Evolutionary conservation across 2,797 vertebrate genomes (phyloP).

Genomic region (Galago senegalensis): DNA sequence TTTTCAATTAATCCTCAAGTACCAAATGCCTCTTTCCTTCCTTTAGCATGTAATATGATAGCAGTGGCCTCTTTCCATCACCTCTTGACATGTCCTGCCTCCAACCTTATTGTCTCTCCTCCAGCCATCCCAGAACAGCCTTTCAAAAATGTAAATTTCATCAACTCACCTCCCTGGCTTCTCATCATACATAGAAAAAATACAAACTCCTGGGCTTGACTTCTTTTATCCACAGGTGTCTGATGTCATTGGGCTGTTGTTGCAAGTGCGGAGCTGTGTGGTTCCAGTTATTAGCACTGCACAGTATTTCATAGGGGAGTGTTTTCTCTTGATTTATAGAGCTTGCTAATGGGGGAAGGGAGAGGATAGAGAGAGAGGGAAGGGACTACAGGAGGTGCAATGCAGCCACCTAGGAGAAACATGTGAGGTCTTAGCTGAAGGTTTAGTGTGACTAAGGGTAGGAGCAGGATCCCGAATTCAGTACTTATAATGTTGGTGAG

Average conservation of each 20-base stretch:
- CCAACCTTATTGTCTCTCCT: background rate
- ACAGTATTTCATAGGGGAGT: background rate
- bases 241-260: slow-evolving; percentile 16
- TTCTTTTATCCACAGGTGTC: slow-evolving; percentile 46
- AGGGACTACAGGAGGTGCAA: background rate
- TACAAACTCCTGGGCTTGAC: slow-evolving; percentile 17
- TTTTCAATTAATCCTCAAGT: slow-evolving; percentile 74
- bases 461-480: background rate
- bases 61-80: slow-evolving; percentile 59
- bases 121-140: slow-evolving; percentile 1
- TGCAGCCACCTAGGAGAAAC: background rate
- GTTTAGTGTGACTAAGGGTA: background rate
- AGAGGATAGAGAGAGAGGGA: background rate
- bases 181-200: slow-evolving; percentile 20
- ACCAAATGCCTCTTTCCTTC: slow-evolving; percentile 65
- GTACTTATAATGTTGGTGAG: background rate
- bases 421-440: slow-evolving; percentile 35
- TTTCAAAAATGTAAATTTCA: slow-evolving; percentile 63
- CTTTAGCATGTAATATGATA: slow-evolving; percentile 53
- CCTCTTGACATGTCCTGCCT: slow-evolving; percentile 50
- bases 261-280: background rate
- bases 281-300: slow-evolving; percentile 14
- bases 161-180: slow-evolving; percentile 58
- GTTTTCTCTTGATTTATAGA: slow-evolving; percentile 61
- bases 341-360: background rate